A percentile compares a stretch with the other conserved stretches of the same genome.
phyloP scores from a whole-genome alignment of 2,113 vertebrate species.

The Spea multiplicata region DNA sequence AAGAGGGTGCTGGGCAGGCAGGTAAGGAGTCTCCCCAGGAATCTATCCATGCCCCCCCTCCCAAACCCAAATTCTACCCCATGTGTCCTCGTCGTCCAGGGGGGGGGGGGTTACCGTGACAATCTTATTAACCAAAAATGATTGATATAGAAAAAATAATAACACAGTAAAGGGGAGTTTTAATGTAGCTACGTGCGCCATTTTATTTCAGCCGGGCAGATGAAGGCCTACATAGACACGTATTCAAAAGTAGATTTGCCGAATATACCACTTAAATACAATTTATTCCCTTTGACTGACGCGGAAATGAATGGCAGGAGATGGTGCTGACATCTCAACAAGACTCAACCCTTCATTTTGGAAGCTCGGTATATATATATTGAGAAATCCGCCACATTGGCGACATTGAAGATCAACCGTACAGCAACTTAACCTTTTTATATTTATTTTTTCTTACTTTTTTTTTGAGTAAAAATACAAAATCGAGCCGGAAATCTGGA shows the following conservation, averaged over 20 bases:
- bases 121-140: too few relatives aligned
- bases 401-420: constrained; percentile 27
- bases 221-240: constrained; percentile 27
- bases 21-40: too few relatives aligned
- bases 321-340: constrained; percentile 34
- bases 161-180: too few relatives aligned
- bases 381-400: constrained; percentile 45
- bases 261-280: constrained; percentile 5
- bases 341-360: constrained; percentile 49
- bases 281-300: constrained; percentile 16
- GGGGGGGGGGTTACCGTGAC: too few relatives aligned
- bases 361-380: constrained; percentile 36
- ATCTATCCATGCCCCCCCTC: too few relatives aligned
- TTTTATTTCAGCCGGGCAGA: background rate
- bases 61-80: too few relatives aligned
- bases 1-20: too few relatives aligned
- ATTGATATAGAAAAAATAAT: too few relatives aligned
- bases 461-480: constrained; percentile 13
- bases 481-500: constrained; percentile 20
- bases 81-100: too few relatives aligned
- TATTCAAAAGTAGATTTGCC: constrained; percentile 11
- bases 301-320: constrained; percentile 38
- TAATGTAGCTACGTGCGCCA: too few relatives aligned
- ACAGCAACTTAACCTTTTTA: constrained; percentile 14
- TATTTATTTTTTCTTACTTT: constrained; percentile 28